Evolutionary conservation across 2,888 invertebrate species (phyloP).

Genomic region (Chymomyza fuscimana): DNA sequence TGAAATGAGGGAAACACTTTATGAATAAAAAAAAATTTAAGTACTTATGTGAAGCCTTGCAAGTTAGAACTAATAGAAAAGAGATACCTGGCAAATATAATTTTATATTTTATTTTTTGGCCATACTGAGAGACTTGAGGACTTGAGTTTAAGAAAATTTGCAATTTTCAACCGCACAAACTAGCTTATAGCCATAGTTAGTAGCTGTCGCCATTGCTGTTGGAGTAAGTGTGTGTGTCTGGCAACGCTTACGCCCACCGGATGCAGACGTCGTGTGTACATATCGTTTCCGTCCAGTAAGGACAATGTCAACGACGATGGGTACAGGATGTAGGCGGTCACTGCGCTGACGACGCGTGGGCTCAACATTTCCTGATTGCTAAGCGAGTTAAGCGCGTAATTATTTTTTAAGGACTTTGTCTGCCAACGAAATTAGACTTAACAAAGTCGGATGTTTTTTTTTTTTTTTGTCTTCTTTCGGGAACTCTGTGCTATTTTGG

Average conservation of each 20-base stretch:
- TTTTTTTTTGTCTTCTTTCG: conserved; percentile 12
- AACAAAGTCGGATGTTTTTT: conserved; percentile 60
- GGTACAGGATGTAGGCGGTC: neutral
- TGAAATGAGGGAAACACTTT: too few species aligned
- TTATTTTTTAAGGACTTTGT: conserved; percentile 73
- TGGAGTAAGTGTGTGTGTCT: neutral
- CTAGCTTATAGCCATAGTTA: neutral
- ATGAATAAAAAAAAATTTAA: too few species aligned
- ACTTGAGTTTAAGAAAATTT: neutral
- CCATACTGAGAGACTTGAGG: neutral
- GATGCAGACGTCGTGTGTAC: conserved; percentile 69
- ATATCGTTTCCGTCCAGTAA: conserved; percentile 62
- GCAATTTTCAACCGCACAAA: neutral
- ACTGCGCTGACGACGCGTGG: conserved; percentile 1
- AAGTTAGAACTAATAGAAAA: too few species aligned
- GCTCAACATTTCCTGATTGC: conserved; percentile 55
- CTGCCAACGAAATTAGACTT: conserved; percentile 69
- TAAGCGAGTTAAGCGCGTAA: conserved; percentile 57
- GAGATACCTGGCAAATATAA: too few species aligned
- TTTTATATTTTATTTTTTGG: neutral
- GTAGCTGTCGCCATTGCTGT: neutral
- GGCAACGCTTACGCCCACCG: conserved; percentile 41
- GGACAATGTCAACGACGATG: conserved; percentile 49
- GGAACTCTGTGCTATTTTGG: conserved; percentile 33
- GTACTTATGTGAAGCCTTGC: too few species aligned